Evolutionary conservation across 2,797 vertebrate species (phyloP).

Genomic region (Hoplostethus atlanticus): DNA sequence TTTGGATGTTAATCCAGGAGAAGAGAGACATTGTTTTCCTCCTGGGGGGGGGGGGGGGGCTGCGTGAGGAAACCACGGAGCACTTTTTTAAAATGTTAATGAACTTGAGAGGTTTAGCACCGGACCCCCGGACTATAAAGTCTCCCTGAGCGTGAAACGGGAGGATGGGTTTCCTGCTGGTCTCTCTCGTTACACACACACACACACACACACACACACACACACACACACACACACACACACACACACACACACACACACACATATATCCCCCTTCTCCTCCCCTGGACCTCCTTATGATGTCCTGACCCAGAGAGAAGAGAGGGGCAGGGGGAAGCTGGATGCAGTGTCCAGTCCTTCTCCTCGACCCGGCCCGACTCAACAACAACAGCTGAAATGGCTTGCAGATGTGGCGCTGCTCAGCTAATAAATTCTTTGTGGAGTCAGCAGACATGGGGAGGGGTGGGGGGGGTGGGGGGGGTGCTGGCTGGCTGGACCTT

Average conservation of each 20-base stretch:
- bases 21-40: constrained; percentile 53
- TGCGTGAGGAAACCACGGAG: constrained; percentile 26
- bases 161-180: constrained; percentile 60
- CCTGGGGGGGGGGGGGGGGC: not conserved
- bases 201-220: constrained; percentile 2
- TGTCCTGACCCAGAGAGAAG: constrained; percentile 55
- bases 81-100: constrained; percentile 60
- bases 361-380: constrained; percentile 53
- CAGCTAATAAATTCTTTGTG: constrained; percentile 76
- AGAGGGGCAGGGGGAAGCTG: not conserved
- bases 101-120: constrained; percentile 59
- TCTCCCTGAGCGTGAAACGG: constrained; percentile 64
- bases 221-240: not conserved
- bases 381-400: constrained; percentile 80
- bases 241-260: constrained; percentile 5
- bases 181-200: not conserved
- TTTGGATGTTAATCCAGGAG: constrained; percentile 56
- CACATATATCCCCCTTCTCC: constrained; percentile 22
- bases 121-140: constrained; percentile 60
- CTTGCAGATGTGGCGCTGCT: constrained; percentile 81
- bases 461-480: constrained; percentile 1
- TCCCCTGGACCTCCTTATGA: constrained; percentile 51
- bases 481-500: constrained; percentile 34
- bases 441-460: constrained; percentile 56
- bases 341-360: constrained; percentile 67